Conservation (phyloP, 2,113 vertebrate genomes). For the Corythaixoides concolor region DNA sequence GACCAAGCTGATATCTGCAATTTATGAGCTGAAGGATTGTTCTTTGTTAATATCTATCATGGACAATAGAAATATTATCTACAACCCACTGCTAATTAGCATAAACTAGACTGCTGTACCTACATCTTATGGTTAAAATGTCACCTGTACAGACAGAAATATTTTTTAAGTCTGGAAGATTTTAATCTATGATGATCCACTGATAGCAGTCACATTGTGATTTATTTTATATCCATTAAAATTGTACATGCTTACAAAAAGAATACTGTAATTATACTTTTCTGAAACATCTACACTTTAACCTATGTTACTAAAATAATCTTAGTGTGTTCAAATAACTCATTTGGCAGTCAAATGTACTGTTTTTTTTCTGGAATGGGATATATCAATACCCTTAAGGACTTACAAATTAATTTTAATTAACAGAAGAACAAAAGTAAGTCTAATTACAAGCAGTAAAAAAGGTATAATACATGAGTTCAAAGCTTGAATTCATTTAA, state of each 20-base stretch:
- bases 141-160: not conserved
- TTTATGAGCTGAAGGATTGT: not conserved
- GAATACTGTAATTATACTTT: not conserved
- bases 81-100: not conserved
- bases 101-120: not conserved
- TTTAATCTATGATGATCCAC: not conserved
- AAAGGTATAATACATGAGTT: not conserved
- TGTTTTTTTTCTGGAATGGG: not conserved
- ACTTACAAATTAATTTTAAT: slow-evolving; percentile 55
- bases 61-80: not conserved
- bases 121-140: not conserved
- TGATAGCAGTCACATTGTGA: not conserved
- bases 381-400: slow-evolving; percentile 7
- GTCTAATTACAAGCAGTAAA: slow-evolving; percentile 50
- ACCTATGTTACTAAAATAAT: not conserved
- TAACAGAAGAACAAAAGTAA: slow-evolving; percentile 46
- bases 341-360: not conserved
- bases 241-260: not conserved
- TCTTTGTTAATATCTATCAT: not conserved
- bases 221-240: not conserved
- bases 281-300: not conserved
- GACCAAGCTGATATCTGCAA: not conserved
- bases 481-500: slow-evolving; percentile 56
- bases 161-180: not conserved
- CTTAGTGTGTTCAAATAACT: not conserved